Conservation (phyloP, 2,797 vertebrate species). For the Diceros bicornis region DNA sequence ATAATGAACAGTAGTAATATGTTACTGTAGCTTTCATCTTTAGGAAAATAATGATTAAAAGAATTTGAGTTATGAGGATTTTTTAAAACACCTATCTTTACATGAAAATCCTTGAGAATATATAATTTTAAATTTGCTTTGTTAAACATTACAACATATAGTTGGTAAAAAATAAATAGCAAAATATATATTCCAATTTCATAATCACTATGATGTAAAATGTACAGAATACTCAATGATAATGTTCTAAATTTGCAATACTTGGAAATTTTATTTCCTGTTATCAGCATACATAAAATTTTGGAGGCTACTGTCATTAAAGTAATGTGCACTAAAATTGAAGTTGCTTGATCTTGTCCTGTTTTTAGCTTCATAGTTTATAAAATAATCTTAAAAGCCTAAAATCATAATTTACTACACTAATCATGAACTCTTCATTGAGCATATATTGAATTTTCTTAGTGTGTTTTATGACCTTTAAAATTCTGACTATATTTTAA, state of each 20-base stretch:
- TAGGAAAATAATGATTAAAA: neutral
- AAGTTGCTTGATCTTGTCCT: neutral
- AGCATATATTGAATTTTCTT: constrained; percentile 64
- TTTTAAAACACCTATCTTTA: neutral
- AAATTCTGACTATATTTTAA: constrained; percentile 53
- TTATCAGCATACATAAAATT: neutral
- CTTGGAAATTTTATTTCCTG: neutral
- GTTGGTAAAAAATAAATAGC: neutral
- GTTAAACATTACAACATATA: neutral
- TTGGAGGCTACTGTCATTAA: neutral
- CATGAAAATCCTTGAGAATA: constrained; percentile 31
- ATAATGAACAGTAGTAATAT: neutral
- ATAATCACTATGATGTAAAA: neutral
- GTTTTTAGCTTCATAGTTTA: constrained; percentile 47
- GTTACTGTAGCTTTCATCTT: neutral
- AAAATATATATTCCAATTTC: neutral
- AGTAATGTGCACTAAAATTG: constrained; percentile 39
- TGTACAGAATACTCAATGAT: neutral
- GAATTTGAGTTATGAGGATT: neutral
- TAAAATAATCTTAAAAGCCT: constrained; percentile 57
- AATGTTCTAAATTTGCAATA: neutral
- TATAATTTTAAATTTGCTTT: neutral
- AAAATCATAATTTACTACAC: constrained; percentile 43
- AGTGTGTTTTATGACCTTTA: constrained; percentile 45
- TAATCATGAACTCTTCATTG: constrained; percentile 61